Evolutionary conservation across 1,140 invertebrate species (phyloP), one percentile per base, ranked within the genome.

Genomic region (Plectrocnemia conspersa): DNA sequence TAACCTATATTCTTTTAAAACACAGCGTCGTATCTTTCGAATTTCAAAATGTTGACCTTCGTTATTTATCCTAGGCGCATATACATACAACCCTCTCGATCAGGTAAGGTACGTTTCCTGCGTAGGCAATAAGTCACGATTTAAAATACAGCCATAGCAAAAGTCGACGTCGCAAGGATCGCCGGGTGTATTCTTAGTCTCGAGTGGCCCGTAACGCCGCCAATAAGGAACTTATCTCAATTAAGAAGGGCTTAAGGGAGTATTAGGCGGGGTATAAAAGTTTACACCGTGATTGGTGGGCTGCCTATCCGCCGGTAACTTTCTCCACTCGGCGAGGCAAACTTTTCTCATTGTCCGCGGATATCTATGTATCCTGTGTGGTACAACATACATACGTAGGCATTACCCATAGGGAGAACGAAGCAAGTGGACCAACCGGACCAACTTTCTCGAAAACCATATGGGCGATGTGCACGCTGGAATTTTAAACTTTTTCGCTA

Each of bases 201-300:
- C n/a, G n/a, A n/a, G n/a, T n/a, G n/a, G 21, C 18, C 47, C 47
- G 47, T 10, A 38, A 42, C 25, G 40, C 29, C 32, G 35, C 49
- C 27, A 54, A 61, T 52, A 52, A 54, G 55, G 59, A 61, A 61
- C 59, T 61, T 61, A 57, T 61, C 54, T 61, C 52, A 61, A 61
- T 61, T 61, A 57, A 57, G 55, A 35, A 38, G 23, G 52, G 50
- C 59, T 61, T 61, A 61, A 48, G 52, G 19, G 46, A 41, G 59
- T 44, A 61, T 61, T 61, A 61, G 54, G 54, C 52, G 23, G 54
- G n/a, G 41, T 15, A 41, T 22, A 33, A 61, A 61, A 61, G 54
- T 54, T 61, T 54, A 48, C 33, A 54, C 46, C 48, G 59, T 57
- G 59, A 61, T 61, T 53, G 44, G 54, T 54, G 47, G 50, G 36